Evolutionary conservation across 2,797 vertebrate genomes (phyloP).

Genomic region (Anguilla pacifica): DNA sequence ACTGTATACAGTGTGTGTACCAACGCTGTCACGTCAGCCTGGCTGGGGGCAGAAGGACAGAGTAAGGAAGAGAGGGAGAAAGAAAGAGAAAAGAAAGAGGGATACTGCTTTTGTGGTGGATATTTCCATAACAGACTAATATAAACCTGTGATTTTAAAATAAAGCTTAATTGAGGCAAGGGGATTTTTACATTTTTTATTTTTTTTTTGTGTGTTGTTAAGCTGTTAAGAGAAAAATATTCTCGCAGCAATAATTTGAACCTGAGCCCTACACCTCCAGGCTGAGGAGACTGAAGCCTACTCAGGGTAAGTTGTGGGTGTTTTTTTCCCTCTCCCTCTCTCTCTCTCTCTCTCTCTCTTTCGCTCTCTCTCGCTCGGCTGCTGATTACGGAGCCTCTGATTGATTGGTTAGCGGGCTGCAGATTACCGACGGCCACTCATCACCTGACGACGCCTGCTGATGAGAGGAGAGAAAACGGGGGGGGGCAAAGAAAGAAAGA

Average conservation of each 20-base stretch:
- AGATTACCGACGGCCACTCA: conserved; percentile 78
- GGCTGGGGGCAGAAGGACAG: conserved; percentile 67
- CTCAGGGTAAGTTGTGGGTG: conserved; percentile 85
- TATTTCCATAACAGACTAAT: conserved; percentile 62
- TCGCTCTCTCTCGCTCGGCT: conserved; percentile 59
- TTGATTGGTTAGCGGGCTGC: conserved; percentile 81
- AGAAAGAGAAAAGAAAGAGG: conserved; percentile 54
- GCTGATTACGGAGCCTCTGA: conserved; percentile 81
- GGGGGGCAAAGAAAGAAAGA: conserved; percentile 63
- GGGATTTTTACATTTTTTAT: no score
- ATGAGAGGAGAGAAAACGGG: conserved; percentile 62
- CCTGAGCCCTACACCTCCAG: conserved; percentile 37
- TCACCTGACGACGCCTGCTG: conserved; percentile 82
- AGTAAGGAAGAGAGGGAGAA: conserved; percentile 69
- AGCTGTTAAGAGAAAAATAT: conserved; percentile 58
- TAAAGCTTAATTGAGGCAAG: conserved; percentile 63
- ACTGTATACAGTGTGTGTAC: conserved; percentile 69
- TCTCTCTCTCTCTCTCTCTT: not conserved
- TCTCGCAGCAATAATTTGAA: conserved; percentile 63
- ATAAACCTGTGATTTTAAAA: conserved; percentile 58
- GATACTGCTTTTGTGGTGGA: conserved; percentile 61
- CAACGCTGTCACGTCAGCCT: conserved; percentile 70
- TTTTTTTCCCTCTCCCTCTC: conserved; percentile 61
- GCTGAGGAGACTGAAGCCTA: conserved; percentile 80
- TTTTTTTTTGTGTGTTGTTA: conserved; percentile 43